These are phyloP conservation scores for Plebejus melissa DNA, from an alignment of 2,888 invertebrate genomes.

Conservation along the genomic window DNA sequence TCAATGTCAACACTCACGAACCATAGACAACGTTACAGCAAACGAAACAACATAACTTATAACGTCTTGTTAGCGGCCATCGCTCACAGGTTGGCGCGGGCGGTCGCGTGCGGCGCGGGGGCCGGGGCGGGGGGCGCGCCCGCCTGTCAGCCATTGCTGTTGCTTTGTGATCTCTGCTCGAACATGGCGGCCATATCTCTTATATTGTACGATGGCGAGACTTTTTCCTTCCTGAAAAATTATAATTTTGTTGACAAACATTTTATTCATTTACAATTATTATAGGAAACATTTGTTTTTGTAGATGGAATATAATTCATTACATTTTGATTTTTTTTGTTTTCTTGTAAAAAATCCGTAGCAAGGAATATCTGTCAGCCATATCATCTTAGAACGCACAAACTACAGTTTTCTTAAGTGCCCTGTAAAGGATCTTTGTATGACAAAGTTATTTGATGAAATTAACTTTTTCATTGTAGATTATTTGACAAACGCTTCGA, in stretches of 20 bases:
- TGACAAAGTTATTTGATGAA: too few species aligned
- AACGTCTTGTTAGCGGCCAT: not conserved
- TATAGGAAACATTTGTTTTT: too few species aligned
- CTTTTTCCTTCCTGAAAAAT: constrained; percentile 81
- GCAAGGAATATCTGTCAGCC: too few species aligned
- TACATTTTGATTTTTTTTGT: too few species aligned
- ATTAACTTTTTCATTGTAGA: too few species aligned
- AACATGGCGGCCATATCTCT: constrained; percentile 91
- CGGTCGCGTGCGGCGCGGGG: not conserved
- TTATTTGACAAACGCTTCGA: too few species aligned
- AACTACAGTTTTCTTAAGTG: too few species aligned
- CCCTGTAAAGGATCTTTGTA: too few species aligned
- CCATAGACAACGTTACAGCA: constrained; percentile 4
- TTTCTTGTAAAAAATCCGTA: too few species aligned
- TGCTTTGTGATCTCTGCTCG: constrained; percentile 82
- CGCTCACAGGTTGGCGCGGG: not conserved
- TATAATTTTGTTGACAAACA: not conserved
- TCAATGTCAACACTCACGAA: not conserved
- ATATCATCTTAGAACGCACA: too few species aligned
- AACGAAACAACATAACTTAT: not conserved
- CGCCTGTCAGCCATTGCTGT: constrained; percentile 51
- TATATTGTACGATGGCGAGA: constrained; percentile 86
- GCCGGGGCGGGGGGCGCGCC: constrained; percentile 37
- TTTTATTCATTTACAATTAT: too few species aligned
- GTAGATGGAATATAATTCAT: too few species aligned